These are phyloP conservation scores for Galbula dea DNA, from an alignment of 2,113 vertebrate species.

Conservation along the genomic window DNA sequence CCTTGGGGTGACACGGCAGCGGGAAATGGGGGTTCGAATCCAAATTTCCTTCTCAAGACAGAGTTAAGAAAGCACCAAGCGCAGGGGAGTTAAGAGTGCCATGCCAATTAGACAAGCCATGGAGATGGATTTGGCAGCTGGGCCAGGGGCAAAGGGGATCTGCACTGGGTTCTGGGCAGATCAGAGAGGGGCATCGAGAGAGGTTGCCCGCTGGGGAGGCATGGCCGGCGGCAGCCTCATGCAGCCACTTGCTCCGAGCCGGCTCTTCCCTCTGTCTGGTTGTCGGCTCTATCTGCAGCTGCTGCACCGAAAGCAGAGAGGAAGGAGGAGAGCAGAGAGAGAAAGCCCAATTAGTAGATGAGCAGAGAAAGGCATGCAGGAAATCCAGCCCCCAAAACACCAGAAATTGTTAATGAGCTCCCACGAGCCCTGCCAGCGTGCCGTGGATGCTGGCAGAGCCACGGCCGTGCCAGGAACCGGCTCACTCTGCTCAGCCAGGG, in stretches of 20 bases:
- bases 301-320: slow-evolving; percentile 65
- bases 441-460: fast-evolving
- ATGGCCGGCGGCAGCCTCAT: slow-evolving; percentile 2
- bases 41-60: background rate
- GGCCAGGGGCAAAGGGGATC: background rate
- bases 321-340: slow-evolving; percentile 52
- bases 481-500: background rate
- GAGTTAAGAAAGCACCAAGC: slow-evolving; percentile 28
- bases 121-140: background rate
- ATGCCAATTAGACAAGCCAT: slow-evolving; percentile 21
- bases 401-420: slow-evolving; percentile 1
- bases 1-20: fast-evolving
- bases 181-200: background rate
- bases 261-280: slow-evolving; percentile 69
- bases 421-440: background rate
- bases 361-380: slow-evolving; percentile 72
- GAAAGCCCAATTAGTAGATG: slow-evolving; percentile 74
- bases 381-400: slow-evolving; percentile 48
- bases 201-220: background rate
- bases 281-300: slow-evolving; percentile 71
- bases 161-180: background rate
- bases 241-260: slow-evolving; percentile 62
- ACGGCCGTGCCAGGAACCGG: fast-evolving
- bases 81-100: background rate
- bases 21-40: background rate